Base-by-base conservation (phyloP, 2,888 invertebrate species). In the Oeneis ivallda region DNA sequence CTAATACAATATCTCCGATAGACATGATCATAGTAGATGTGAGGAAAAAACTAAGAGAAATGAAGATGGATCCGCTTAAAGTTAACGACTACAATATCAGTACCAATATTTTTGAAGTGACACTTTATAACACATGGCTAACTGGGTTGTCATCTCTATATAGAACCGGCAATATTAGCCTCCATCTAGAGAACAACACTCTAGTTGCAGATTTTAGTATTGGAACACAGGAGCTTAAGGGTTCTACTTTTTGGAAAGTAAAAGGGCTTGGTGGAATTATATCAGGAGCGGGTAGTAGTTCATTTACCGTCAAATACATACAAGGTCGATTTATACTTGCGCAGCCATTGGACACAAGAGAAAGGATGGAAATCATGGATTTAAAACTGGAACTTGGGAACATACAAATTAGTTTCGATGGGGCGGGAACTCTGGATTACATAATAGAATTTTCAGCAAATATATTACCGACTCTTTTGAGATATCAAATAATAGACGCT, bases 401-500 rank as follows among this genome's bases (percentile, higher is more conserved):
- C 79, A 96, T 97, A 72, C 96, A 97, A 84, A 93, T 96, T 19
- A 92, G 96, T 26, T 95, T 95, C 75, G 94, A 96, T 74, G 98
- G 98, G 0, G 95, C 96, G 0, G 97, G 98, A 13, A 96, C 96
- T 0, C 71, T 96, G 19, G 98, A 98, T 84, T 97, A 97, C 77
- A 79, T 95, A 0, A 90, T 97, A 68, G 98, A 98, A 85, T 94
- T 96, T 64, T 93, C 92, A 6, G 93, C 97, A 0, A 98, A 98
- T 82, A 92, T 97, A 59, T 78, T 97, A 61, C 97, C 97, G 0
- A 98, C 98, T 92, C 86, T 97, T 57, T 86, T 98, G 67, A 93
- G 97, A 63, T 96, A 96, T 80, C 97, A 97, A 86, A 96, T 97
- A 67, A 95, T 97, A 94, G 96, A 96, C 76, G 96, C 96, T 0